A percentile compares a stretch with the other conserved stretches of the same genome.
Conservation (phyloP, 2,888 invertebrate genomes). For the Dicranocentrus wangi region DNA sequence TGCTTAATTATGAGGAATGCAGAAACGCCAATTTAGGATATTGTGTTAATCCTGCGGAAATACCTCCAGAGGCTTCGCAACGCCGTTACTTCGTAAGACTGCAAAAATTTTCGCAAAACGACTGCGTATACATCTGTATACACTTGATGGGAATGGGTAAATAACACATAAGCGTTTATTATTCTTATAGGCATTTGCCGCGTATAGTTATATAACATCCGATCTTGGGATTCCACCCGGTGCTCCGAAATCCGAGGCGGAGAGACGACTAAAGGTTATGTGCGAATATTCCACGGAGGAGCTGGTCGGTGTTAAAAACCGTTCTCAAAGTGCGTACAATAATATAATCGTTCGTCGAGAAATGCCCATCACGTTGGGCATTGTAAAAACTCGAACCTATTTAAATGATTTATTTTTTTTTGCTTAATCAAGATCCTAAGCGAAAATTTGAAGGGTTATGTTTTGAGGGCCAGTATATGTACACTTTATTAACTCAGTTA, state of each 20-base stretch:
- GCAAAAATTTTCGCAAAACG: not conserved
- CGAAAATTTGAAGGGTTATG: slow-evolving; percentile 70
- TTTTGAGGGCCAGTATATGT: slow-evolving; percentile 74
- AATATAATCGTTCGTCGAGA: not conserved
- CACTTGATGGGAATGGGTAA: too few relatives aligned
- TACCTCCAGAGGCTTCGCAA: slow-evolving; percentile 47
- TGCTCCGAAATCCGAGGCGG: slow-evolving; percentile 49
- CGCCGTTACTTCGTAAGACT: slow-evolving; percentile 74
- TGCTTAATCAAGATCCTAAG: slow-evolving; percentile 44
- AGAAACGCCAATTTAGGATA: slow-evolving; percentile 60
- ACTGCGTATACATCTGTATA: not conserved
- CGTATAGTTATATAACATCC: slow-evolving; percentile 75
- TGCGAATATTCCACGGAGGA: slow-evolving; percentile 17
- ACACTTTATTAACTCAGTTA: slow-evolving; percentile 74
- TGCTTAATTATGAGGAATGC: slow-evolving; percentile 69
- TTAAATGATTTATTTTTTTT: not conserved
- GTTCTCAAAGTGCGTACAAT: slow-evolving; percentile 37
- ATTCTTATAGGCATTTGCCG: slow-evolving; percentile 76
- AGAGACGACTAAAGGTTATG: slow-evolving; percentile 36
- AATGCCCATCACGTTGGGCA: too few relatives aligned
- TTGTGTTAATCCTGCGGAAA: slow-evolving; percentile 70
- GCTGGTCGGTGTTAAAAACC: slow-evolving; percentile 13
- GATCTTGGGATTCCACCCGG: slow-evolving; percentile 75
- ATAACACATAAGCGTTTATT: too few relatives aligned
- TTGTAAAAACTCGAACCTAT: too few relatives aligned